These are phyloP conservation scores for Bovichtus diacanthus DNA, from an alignment of 2,797 vertebrate genomes.

Conservation along the genomic window DNA sequence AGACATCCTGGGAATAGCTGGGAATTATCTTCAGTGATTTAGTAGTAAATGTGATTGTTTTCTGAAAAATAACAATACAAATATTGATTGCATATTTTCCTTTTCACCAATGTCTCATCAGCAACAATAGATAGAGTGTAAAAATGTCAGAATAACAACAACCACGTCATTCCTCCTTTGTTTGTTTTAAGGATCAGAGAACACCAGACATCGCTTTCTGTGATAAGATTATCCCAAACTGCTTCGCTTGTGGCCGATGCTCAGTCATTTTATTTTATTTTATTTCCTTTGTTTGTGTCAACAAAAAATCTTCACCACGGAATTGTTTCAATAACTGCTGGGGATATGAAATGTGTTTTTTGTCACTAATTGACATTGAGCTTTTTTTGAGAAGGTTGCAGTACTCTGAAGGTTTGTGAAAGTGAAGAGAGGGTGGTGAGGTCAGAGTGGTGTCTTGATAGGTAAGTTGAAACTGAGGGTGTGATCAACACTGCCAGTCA, in stretches of 20 bases:
- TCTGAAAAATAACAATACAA: constrained; percentile 49
- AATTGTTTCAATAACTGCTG: constrained; percentile 36
- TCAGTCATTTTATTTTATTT: constrained; percentile 24
- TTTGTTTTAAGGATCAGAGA: constrained; percentile 51
- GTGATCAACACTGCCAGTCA: constrained; percentile 50
- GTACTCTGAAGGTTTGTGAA: constrained; percentile 72
- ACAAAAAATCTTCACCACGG: constrained; percentile 13
- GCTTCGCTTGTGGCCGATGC: constrained; percentile 41
- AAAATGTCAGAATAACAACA: constrained; percentile 39
- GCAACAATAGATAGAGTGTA: constrained; percentile 34
- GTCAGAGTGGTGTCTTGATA: constrained; percentile 37
- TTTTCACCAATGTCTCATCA: constrained; percentile 39
- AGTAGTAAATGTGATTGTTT: constrained; percentile 73
- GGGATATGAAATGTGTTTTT: constrained; percentile 28
- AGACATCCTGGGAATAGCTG: constrained; percentile 56
- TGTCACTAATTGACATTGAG: constrained; percentile 1
- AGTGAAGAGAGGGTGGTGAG: constrained; percentile 58
- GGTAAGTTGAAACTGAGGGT: constrained; percentile 37
- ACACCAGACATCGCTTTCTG: constrained; percentile 30
- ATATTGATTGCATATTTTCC: constrained; percentile 47
- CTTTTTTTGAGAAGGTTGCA: constrained; percentile 26
- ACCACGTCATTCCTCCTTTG: constrained; percentile 36
- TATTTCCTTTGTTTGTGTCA: constrained; percentile 17
- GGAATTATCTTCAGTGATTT: constrained; percentile 58
- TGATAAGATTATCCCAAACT: constrained; percentile 30